phyloP scores from a whole-genome alignment of 2,888 invertebrate genomes.

The Pandemis heparana region DNA sequence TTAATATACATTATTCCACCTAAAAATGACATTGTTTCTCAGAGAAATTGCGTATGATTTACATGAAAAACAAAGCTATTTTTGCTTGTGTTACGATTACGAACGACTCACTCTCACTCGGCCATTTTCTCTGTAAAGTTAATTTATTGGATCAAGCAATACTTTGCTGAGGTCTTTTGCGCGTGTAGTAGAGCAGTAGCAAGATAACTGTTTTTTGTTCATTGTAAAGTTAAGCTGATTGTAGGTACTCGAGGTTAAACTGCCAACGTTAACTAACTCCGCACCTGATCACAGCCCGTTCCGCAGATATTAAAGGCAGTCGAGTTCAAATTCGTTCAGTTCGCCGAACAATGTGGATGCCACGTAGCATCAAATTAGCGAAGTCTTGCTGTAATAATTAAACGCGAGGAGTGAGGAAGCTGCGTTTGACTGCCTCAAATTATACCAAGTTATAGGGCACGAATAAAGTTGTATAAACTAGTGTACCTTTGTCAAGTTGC shows the following conservation, averaged over 20 bases:
- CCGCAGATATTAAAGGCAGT: conserved; percentile 34
- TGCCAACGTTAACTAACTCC: conserved; percentile 8
- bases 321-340: conserved; percentile 53
- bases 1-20: too few species aligned
- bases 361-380: conserved; percentile 73
- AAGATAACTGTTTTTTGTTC: too few species aligned
- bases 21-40: too few species aligned
- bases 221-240: too few species aligned
- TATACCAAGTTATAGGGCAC: conserved; percentile 73
- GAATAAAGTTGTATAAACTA: conserved; percentile 68
- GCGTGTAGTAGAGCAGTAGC: too few species aligned
- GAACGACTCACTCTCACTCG: too few species aligned
- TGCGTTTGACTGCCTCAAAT: conserved; percentile 75
- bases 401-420: conserved; percentile 69
- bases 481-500: conserved; percentile 49
- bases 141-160: too few species aligned
- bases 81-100: too few species aligned
- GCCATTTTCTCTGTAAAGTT: too few species aligned
- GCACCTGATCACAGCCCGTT: conserved; percentile 26
- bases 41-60: too few species aligned
- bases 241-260: not conserved
- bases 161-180: too few species aligned
- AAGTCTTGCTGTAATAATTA: conserved; percentile 76
- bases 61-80: too few species aligned
- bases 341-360: conserved; percentile 59